Conservation (phyloP, 2,797 vertebrate species). For the Chlorospingus flavigularis region DNA sequence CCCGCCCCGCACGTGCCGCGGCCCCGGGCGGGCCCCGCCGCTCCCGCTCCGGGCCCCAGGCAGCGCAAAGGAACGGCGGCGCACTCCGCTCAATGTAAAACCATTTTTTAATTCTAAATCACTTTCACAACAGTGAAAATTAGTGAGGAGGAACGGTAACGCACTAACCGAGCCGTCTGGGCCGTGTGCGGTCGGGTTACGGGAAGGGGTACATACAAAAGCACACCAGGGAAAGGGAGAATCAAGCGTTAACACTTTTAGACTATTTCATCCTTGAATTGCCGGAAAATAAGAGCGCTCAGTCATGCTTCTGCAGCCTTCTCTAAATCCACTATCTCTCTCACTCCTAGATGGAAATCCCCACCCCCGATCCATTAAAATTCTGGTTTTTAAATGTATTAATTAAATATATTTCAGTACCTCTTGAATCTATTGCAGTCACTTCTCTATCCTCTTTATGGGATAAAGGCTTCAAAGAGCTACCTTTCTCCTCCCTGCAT, state of each 20-base stretch:
- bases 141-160: slow-evolving; percentile 61
- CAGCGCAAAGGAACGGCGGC: background rate
- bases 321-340: background rate
- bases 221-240: slow-evolving; percentile 14
- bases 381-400: background rate
- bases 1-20: background rate
- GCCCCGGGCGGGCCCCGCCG: background rate
- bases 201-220: slow-evolving; percentile 17
- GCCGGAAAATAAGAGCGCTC: background rate
- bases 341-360: background rate
- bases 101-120: slow-evolving; percentile 76
- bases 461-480: background rate
- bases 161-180: slow-evolving; percentile 17
- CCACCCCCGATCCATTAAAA: background rate
- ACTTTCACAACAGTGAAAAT: slow-evolving; percentile 82
- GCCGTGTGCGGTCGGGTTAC: slow-evolving; percentile 17
- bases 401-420: background rate
- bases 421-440: background rate
- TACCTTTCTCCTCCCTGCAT: background rate
- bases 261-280: background rate
- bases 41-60: background rate
- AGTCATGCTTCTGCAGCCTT: background rate
- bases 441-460: background rate
- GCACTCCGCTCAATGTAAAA: slow-evolving; percentile 68
- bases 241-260: background rate